These are phyloP conservation scores for Bombus vancouverensis DNA, from an alignment of 1,140 invertebrate species.

Conservation along the genomic window DNA sequence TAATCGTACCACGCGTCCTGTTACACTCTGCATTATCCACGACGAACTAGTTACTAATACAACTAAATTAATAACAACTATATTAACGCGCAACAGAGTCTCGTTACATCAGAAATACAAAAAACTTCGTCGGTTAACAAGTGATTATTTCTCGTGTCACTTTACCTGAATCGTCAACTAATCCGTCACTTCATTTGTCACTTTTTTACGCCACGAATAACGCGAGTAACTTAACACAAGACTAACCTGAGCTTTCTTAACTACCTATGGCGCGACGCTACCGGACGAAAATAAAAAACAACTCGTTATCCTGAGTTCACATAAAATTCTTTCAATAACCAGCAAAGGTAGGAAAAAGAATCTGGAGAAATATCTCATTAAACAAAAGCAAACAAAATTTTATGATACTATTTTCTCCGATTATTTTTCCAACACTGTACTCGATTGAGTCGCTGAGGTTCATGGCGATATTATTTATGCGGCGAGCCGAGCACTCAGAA, in stretches of 20 bases:
- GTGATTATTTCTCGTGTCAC: not conserved
- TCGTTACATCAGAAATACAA: not conserved
- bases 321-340: not conserved
- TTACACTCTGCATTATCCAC: too few species aligned
- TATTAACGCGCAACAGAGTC: too few species aligned
- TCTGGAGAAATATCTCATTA: not conserved
- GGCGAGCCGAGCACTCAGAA: not conserved
- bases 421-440: not conserved
- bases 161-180: too few species aligned
- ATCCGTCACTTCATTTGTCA: too few species aligned
- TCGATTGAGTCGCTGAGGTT: too few species aligned
- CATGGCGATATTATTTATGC: conserved; percentile 10
- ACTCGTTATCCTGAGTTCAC: not conserved
- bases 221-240: not conserved
- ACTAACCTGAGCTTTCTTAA: not conserved
- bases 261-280: not conserved
- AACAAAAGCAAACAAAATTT: not conserved
- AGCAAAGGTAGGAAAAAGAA: too few species aligned
- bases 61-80: too few species aligned
- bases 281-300: not conserved
- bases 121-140: not conserved
- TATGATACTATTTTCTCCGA: not conserved
- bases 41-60: too few species aligned
- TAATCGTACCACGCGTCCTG: too few species aligned
- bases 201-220: not conserved